These are phyloP conservation scores for Chelon auratus DNA, from an alignment of 2,797 vertebrate species.

Conservation along the genomic window DNA sequence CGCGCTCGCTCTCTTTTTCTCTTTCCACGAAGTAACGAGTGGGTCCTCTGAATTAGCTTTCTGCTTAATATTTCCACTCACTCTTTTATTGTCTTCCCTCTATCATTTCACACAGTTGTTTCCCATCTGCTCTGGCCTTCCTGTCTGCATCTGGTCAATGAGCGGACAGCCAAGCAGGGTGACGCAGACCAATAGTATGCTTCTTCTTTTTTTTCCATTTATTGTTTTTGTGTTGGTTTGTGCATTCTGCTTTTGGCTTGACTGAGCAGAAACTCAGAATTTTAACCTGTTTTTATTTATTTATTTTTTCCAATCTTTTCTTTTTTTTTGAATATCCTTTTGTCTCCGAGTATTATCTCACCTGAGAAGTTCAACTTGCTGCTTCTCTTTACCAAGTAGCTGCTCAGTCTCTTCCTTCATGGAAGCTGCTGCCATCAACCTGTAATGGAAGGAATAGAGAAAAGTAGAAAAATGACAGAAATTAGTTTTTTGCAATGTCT, in stretches of 20 bases:
- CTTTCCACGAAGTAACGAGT: conserved; percentile 53
- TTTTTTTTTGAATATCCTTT: conserved; percentile 2
- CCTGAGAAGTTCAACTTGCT: conserved; percentile 81
- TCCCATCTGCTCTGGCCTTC: conserved; percentile 72
- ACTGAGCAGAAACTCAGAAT: not conserved
- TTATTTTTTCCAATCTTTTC: conserved; percentile 15
- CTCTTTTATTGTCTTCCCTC: conserved; percentile 49
- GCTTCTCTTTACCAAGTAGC: conserved; percentile 78
- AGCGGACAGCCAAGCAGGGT: conserved; percentile 47
- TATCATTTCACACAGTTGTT: conserved; percentile 71
- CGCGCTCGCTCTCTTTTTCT: conserved; percentile 6
- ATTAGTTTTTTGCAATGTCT: conserved; percentile 24
- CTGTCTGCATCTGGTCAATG: conserved; percentile 68
- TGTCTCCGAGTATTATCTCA: conserved; percentile 68
- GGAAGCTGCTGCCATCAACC: conserved; percentile 70
- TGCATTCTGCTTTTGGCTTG: conserved; percentile 13
- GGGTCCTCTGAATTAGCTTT: conserved; percentile 59
- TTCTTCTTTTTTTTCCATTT: conserved; percentile 18
- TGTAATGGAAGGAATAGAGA: conserved; percentile 30
- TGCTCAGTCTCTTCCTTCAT: conserved; percentile 70
- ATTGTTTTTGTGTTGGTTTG: conserved; percentile 29
- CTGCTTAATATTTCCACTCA: conserved; percentile 40
- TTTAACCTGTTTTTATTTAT: not conserved
- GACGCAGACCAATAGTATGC: conserved; percentile 14
- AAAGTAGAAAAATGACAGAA: conserved; percentile 23